Conservation (phyloP, 1,140 invertebrate genomes). For the Drosophila nasuta region DNA sequence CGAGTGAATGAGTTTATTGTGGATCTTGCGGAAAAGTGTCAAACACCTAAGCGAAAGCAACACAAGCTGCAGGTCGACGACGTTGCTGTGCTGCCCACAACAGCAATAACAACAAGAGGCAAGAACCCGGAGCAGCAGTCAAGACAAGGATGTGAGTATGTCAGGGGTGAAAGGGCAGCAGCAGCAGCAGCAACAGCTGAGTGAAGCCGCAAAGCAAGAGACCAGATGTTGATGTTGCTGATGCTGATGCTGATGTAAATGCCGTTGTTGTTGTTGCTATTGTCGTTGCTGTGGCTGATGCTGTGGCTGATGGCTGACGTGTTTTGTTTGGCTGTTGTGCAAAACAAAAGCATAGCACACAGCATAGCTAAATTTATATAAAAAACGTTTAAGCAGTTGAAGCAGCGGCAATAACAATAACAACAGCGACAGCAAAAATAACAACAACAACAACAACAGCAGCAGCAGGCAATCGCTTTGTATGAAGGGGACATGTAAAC, state of each 20-base stretch:
- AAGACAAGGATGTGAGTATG: background rate
- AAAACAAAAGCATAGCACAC: constrained; percentile 52
- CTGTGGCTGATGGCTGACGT: constrained; percentile 4
- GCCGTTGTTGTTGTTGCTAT: constrained; percentile 4
- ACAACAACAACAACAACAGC: background rate
- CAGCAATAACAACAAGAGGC: constrained; percentile 1
- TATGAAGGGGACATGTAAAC: constrained; percentile 16
- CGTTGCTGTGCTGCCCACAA: constrained; percentile 1
- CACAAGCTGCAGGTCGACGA: constrained; percentile 34
- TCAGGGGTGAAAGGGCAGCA: background rate
- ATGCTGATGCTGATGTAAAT: constrained; percentile 3
- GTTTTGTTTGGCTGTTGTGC: background rate
- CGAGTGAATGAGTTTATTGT: constrained; percentile 38
- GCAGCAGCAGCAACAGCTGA: constrained; percentile 59
- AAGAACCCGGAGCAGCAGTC: background rate
- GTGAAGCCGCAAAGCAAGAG: constrained; percentile 32
- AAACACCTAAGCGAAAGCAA: constrained; percentile 57
- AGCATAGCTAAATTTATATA: constrained; percentile 50
- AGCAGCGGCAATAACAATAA: constrained; percentile 23
- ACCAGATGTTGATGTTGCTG: constrained; percentile 12
- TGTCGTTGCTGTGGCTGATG: background rate
- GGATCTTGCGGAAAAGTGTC: constrained; percentile 62
- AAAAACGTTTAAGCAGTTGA: constrained; percentile 52
- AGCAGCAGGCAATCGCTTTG: constrained; percentile 1
- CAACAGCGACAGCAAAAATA: constrained; percentile 27